Percentiles rank a stretch among this genome's conserved stretches.
phyloP scores from a whole-genome alignment of 2,888 invertebrate genomes.

The Nycteola revayana region DNA sequence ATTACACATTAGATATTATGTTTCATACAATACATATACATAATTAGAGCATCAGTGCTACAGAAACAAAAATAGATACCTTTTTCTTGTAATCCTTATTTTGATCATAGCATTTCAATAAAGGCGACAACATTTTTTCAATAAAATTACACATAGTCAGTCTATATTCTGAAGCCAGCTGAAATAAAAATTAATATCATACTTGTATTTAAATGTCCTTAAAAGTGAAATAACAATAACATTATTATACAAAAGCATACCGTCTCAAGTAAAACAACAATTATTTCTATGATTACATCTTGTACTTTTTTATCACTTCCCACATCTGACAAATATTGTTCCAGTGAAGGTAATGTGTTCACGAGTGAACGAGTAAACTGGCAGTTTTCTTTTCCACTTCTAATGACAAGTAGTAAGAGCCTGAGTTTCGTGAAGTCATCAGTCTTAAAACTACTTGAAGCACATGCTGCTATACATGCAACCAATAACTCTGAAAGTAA shows the following conservation, averaged over 20 bases:
- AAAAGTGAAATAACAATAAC: too few relatives aligned
- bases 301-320: constrained; percentile 62
- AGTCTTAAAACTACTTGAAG: constrained; percentile 46
- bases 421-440: constrained; percentile 67
- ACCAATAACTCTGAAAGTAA: constrained; percentile 58
- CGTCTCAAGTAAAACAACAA: constrained; percentile 53
- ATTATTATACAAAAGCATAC: constrained; percentile 40
- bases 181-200: constrained; percentile 34
- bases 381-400: constrained; percentile 61
- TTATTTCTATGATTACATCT: constrained; percentile 63
- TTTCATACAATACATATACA: too few relatives aligned
- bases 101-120: constrained; percentile 71
- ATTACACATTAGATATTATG: too few relatives aligned
- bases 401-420: constrained; percentile 65
- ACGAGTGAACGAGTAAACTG: constrained; percentile 61
- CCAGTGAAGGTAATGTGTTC: constrained; percentile 51
- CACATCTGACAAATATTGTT: constrained; percentile 49
- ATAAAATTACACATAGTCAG: constrained; percentile 76
- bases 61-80: too few relatives aligned
- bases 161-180: constrained; percentile 78
- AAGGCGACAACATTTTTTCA: constrained; percentile 63
- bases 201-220: too few relatives aligned
- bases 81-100: constrained; percentile 69
- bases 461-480: constrained; percentile 49
- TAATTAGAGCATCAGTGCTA: too few relatives aligned